Base-by-base conservation (phyloP, 92 coral and sea anemone genomes). In the Paramuricea clavata region DNA sequence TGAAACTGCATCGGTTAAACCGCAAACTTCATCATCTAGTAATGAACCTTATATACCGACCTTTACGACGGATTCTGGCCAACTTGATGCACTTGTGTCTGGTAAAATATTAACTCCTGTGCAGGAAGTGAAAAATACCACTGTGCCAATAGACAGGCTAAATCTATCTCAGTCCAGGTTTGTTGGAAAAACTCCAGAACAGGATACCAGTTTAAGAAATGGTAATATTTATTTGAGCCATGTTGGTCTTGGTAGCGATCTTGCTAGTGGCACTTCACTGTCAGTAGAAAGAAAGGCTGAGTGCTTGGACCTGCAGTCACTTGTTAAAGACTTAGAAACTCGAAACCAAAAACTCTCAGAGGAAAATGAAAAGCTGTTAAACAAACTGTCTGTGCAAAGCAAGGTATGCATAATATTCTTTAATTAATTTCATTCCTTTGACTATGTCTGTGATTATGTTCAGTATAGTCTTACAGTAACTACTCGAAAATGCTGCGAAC, bases 301-400 rank as follows among this genome's bases (percentile, higher is more conserved):
- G 87, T 92, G 83, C 87, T 74, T 91, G 27, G 94, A 95, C 52
- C 71, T 88, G 78, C 92, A 85, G 22, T 84, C 85, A 28, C 85
- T 92, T 25, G 85, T 95, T 6, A 78, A 82, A 42, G 95, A 90
- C 33, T 65, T 95, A 60, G 98, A 95, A 78, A 94, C 88, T 80
- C 88, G 90, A 74, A 95, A 94, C 78, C 77, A 95, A 10, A 93
- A 91, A 71, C 95, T 95, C 0, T 91, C 83, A 33, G 96, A 94
- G 30, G 98, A 95, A 88, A 95, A 95, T 76, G 91, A 93, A 31
- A 92, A 94, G 56, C 85, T 95, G 49, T 80, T 93, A 22, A 94
- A 92, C 27, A 95, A 95, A 74, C 72, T 95, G 39, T 98, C 95
- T 27, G 90, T 94, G 19, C 98, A 91, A 70, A 89, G 93, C 31